A percentile compares a stretch with the other conserved stretches of the same genome.
These are phyloP conservation scores for Flabesymbios commensalis DNA, from an alignment of 2,888 invertebrate genomes.

Conservation along the genomic window DNA sequence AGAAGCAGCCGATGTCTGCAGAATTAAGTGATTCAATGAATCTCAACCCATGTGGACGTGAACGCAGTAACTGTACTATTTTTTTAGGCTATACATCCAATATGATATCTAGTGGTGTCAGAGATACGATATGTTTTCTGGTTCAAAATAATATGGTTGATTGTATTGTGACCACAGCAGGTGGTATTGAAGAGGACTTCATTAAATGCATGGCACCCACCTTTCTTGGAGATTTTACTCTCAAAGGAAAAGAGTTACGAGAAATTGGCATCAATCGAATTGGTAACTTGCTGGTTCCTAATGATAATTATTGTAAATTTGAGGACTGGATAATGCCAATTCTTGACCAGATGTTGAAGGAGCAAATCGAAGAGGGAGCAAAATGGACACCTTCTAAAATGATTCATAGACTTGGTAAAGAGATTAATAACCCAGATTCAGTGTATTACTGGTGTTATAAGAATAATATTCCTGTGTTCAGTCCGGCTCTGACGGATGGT, in stretches of 20 bases:
- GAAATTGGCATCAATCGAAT: slow-evolving; percentile 87
- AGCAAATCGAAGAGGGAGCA: slow-evolving; percentile 72
- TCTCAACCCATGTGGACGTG: slow-evolving; percentile 69
- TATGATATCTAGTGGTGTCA: slow-evolving; percentile 90
- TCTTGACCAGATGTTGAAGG: slow-evolving; percentile 84
- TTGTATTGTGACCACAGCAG: slow-evolving; percentile 95
- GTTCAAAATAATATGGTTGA: slow-evolving; percentile 88
- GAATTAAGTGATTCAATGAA: slow-evolving; percentile 70
- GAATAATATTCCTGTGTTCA: slow-evolving; percentile 95
- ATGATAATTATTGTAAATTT: slow-evolving; percentile 96
- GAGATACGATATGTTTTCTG: slow-evolving; percentile 87
- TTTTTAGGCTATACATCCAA: slow-evolving; percentile 98
- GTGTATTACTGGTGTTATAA: slow-evolving; percentile 97
- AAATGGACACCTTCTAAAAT: slow-evolving; percentile 93
- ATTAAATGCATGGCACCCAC: slow-evolving; percentile 98
- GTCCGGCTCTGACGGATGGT: slow-evolving; percentile 97
- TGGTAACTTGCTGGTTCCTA: slow-evolving; percentile 94
- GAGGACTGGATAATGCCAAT: slow-evolving; percentile 97
- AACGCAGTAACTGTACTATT: slow-evolving; percentile 77
- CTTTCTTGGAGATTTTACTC: slow-evolving; percentile 85
- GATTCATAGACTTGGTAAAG: slow-evolving; percentile 81
- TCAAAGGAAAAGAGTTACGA: slow-evolving; percentile 76
- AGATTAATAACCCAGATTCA: slow-evolving; percentile 86
- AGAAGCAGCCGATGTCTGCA: slow-evolving; percentile 71
- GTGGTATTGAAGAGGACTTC: slow-evolving; percentile 97